Evolutionary conservation across 2,113 vertebrate species (phyloP), one percentile per base, ranked within the genome.

Genomic region (Atractosteus spatula): DNA sequence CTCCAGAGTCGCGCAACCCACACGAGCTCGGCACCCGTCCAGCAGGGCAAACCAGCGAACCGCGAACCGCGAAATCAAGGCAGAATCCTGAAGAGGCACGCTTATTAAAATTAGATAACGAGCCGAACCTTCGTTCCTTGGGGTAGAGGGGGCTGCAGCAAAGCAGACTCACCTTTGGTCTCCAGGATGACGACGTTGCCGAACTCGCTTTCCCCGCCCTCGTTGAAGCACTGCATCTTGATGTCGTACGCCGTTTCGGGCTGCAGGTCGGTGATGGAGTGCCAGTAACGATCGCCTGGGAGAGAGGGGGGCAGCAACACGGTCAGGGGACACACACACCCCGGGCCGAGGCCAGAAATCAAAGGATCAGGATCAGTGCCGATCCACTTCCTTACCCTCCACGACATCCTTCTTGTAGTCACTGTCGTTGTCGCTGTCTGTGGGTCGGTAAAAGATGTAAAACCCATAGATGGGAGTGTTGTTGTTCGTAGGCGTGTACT

Each of bases 381-480:
- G 29, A 29, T 29, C 29, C 56, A 47, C 13, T 43, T 44, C 70
- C 87, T 80, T 79, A 95, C 97, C 96, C 89, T 98, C 95, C 66
- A 99, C 97, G 80, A 96, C 90, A 0, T 98, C 97, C 83, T 95
- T 97, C 92, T 98, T 97, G 80, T 99, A 99, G 87, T 99, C 97
- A 0, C 95, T 98, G 85, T 99, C 97, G 0, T 99, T 99, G 88
- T 99, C 97, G 3, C 97, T 99, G 88, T 99, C 97, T 0, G 96
- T 99, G 51, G 97, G 97, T 41, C 97, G 96, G 79, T 99, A 99
- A 82, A 94, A 98, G 82, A 99, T 97, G 81, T 98, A 97, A 88
- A 99, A 99, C 71, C 97, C 96, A 0, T 98, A 98, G 84, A 99
- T 97, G n/a, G 97, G 96, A 0, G 97, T 99, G 90, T 98, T 98